These are phyloP conservation scores for Brachyistius frenatus DNA, from an alignment of 2,113 vertebrate genomes.

Conservation along the genomic window DNA sequence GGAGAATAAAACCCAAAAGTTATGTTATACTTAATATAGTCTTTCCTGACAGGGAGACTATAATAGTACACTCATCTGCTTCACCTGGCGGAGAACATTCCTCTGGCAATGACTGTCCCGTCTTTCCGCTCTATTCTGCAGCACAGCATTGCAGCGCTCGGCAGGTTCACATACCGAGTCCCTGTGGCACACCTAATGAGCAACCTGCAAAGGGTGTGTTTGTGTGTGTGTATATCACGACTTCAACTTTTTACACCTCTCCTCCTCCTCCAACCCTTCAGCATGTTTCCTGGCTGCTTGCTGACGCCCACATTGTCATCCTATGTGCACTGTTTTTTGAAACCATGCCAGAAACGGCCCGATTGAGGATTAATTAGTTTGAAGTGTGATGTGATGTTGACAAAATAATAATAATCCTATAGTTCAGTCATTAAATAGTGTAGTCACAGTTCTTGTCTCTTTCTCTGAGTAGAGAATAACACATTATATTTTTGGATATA, in stretches of 20 bases:
- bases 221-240: not conserved
- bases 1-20: constrained; percentile 23
- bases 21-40: constrained; percentile 19
- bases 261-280: constrained; percentile 26
- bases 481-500: too few relatives aligned
- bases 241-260: constrained; percentile 30
- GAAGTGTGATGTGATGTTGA: too few relatives aligned
- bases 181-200: constrained; percentile 66
- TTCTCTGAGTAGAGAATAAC: too few relatives aligned
- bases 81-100: constrained; percentile 56
- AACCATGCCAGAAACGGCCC: not conserved
- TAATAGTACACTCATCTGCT: constrained; percentile 54
- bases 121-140: constrained; percentile 54
- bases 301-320: constrained; percentile 26
- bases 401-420: too few relatives aligned
- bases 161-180: constrained; percentile 48
- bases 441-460: too few relatives aligned
- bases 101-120: constrained; percentile 51
- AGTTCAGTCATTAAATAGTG: too few relatives aligned
- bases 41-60: constrained; percentile 56
- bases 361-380: too few relatives aligned
- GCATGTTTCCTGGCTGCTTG: constrained; percentile 37
- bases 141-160: constrained; percentile 30
- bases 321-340: not conserved
- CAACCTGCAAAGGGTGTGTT: constrained; percentile 42